Evolutionary conservation across 2,888 invertebrate species (phyloP).

Genomic region (Phyllotreta striolata): DNA sequence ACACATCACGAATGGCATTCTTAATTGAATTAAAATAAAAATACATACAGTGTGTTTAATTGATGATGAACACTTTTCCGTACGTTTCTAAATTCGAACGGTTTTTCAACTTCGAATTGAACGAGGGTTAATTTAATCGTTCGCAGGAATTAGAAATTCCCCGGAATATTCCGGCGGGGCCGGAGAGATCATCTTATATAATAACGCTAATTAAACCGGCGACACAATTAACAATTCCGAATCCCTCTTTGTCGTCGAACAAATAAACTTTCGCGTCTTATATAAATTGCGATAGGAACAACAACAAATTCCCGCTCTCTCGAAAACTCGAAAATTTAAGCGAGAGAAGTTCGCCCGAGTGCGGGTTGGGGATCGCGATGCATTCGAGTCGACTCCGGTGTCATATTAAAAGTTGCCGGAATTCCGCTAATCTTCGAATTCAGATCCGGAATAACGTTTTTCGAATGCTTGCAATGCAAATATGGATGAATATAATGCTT

Average conservation of each 20-base stretch:
- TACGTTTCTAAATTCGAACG: too few relatives aligned
- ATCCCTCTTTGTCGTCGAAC: constrained; percentile 25
- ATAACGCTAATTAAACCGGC: constrained; percentile 17
- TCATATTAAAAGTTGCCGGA: constrained; percentile 33
- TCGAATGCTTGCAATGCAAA: too few relatives aligned
- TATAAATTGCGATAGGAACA: constrained; percentile 14
- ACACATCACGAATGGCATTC: constrained; percentile 15
- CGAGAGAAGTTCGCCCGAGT: constrained; percentile 16
- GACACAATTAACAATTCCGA: constrained; percentile 22
- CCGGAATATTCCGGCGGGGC: not conserved
- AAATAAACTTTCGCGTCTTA: constrained; percentile 23
- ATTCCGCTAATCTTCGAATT: constrained; percentile 34
- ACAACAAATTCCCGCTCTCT: constrained; percentile 22
- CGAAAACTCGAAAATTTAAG: constrained; percentile 22
- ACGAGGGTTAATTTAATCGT: too few relatives aligned
- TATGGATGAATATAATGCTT: too few relatives aligned
- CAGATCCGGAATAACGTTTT: constrained; percentile 11
- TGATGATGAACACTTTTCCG: too few relatives aligned
- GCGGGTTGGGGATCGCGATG: constrained; percentile 7
- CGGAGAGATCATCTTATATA: constrained; percentile 2
- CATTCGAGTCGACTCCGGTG: too few relatives aligned
- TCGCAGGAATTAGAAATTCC: too few relatives aligned
- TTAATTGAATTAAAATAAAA: constrained; percentile 24
- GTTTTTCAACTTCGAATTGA: too few relatives aligned
- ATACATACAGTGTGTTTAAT: too few relatives aligned